Evolutionary conservation across 2,888 invertebrate genomes (phyloP), one percentile per base, ranked within the genome.

Genomic region (Ectobius pallidus): DNA sequence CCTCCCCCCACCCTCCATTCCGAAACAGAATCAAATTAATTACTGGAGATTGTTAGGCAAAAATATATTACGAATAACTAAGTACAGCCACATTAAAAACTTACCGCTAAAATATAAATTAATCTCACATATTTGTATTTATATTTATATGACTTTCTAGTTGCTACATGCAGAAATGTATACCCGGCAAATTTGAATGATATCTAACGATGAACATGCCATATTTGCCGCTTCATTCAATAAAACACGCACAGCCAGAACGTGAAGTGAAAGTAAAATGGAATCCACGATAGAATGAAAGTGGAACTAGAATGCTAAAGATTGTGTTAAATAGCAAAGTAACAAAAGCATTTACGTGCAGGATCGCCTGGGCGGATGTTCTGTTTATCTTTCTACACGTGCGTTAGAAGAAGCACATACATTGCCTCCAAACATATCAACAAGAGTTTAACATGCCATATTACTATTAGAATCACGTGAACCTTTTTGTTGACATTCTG

Each of bases 391-490:
- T 62, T 11, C 22, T 62, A 61, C 14, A 20, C 25, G 11, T 52
- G 14, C 14, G 14, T 52, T 14, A 25, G 11, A 39, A 39, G 7
- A 52, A 25, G 9, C 52, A 52, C 4, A 25, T 6, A 1, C 52
- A n/a, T n/a, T n/a, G n/a, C n/a, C n/a, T n/a, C n/a, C n/a, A n/a
- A n/a, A n/a, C n/a, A n/a, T n/a, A n/a, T n/a, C n/a, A n/a, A n/a
- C n/a, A 34, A 34, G 6, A 34, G 34, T 11, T n/a, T 46, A 61
- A 18, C 42, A 27, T 46, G 67, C 30, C 4, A 11, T 49, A 49
- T 30, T 44, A 39, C 25, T 70, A 70, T 70, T 44, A 58, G 27
- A n/a, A 61, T 70, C 70, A 70, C 70, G 70, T 69, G 20, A 22
- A 14, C 34, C 39, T 68, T 34, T 69, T 55, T 34, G 39, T 69